Percentiles rank a stretch among this genome's conserved stretches.
Evolutionary conservation across 2,888 invertebrate genomes (phyloP).

Genomic region (Microctonus aethiopoides): DNA sequence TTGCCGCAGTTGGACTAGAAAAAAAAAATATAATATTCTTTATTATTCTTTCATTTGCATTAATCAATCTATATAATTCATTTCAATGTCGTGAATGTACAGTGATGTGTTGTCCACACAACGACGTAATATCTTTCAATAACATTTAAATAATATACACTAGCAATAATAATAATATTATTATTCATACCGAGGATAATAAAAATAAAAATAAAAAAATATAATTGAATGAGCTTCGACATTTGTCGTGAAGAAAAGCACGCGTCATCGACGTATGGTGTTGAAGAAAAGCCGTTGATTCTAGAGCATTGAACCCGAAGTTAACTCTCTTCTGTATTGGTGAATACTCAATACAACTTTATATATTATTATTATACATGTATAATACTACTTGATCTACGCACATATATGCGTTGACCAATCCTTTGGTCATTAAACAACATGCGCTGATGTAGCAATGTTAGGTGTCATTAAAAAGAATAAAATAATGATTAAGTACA

Average conservation of each 20-base stretch:
- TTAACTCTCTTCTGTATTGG: slow-evolving; percentile 21
- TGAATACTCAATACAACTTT: not conserved
- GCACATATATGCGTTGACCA: slow-evolving; percentile 4
- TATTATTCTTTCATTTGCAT: not conserved
- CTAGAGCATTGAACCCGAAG: slow-evolving; percentile 39
- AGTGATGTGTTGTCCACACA: not conserved
- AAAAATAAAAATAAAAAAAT: no score
- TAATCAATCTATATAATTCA: not conserved
- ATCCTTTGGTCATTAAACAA: slow-evolving; percentile 9
- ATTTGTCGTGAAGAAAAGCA: slow-evolving; percentile 21
- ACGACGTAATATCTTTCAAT: not conserved
- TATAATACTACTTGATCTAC: not conserved
- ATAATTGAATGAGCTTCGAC: slow-evolving; percentile 30
- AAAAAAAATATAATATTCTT: not conserved
- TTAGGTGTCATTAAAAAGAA: not conserved
- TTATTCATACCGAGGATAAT: no score
- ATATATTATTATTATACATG: not conserved
- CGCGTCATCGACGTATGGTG: slow-evolving; percentile 37
- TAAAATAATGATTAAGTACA: not conserved
- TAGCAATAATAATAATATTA: no score
- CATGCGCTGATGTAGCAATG: not conserved
- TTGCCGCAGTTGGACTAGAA: not conserved
- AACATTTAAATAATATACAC: no score
- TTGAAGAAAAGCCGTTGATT: slow-evolving; percentile 32
- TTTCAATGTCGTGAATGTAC: not conserved